Conservation (phyloP, 2,113 vertebrate species). For the Oncorhynchus clarkii region DNA sequence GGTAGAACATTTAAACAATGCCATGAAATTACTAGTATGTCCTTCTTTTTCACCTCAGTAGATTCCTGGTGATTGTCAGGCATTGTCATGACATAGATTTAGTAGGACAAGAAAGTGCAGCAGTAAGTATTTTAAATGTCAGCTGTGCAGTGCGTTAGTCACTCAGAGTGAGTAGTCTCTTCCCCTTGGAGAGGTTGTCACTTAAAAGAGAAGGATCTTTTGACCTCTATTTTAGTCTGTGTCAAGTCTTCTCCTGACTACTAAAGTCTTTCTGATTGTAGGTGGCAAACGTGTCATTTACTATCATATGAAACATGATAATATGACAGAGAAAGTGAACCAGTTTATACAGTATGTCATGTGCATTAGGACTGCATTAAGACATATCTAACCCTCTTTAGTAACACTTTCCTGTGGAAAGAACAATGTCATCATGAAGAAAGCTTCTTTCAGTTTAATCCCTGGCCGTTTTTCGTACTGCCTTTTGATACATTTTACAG, state of each 20-base stretch:
- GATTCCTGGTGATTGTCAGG: neutral
- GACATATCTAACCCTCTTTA: conserved; percentile 16
- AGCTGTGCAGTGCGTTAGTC: neutral
- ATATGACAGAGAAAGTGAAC: conserved; percentile 21
- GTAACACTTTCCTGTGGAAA: conserved; percentile 9
- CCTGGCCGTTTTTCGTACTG: neutral
- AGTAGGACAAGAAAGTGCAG: neutral
- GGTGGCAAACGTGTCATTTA: conserved; percentile 29
- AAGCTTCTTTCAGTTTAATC: conserved; percentile 15
- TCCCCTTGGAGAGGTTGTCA: neutral
- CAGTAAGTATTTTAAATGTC: neutral
- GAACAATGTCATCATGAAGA: conserved; percentile 4
- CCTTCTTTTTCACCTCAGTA: neutral
- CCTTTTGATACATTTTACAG: conserved; percentile 44
- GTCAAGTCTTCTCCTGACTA: conserved; percentile 32
- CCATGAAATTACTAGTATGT: too few relatives aligned
- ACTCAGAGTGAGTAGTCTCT: conserved; percentile 2
- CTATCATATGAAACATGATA: conserved; percentile 12
- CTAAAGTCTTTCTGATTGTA: conserved; percentile 26
- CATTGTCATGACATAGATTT: neutral
- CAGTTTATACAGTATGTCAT: conserved; percentile 14
- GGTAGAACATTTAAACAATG: too few relatives aligned
- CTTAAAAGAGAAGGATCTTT: neutral
- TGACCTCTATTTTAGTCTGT: neutral
- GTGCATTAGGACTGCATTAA: conserved; percentile 8